phyloP scores from a whole-genome alignment of 1,140 invertebrate species.

The Cyphomyrmex costatus region DNA sequence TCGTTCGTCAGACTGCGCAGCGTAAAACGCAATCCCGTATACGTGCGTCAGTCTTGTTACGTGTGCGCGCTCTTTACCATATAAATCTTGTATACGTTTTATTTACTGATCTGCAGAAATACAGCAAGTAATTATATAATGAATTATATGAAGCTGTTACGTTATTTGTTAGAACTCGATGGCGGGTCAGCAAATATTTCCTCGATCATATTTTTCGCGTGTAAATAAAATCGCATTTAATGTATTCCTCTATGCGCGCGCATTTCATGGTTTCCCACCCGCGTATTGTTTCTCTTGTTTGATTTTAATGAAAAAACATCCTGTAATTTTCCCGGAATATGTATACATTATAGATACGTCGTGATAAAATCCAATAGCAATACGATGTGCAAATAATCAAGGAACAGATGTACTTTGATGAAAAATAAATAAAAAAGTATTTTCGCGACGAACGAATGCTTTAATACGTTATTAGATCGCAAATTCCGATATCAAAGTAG shows the following conservation, averaged over 20 bases:
- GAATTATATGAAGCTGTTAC: background rate
- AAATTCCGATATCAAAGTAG: conserved; percentile 8
- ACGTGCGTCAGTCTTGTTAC: background rate
- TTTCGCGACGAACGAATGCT: background rate
- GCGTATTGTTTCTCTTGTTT: background rate
- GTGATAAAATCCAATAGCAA: conserved; percentile 17
- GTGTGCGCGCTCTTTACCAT: background rate
- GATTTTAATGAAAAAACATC: conserved; percentile 2
- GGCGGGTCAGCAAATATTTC: background rate
- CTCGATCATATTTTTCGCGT: background rate
- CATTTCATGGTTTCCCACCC: background rate
- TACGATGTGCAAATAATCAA: background rate
- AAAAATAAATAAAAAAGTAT: conserved; percentile 17
- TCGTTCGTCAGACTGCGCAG: conserved; percentile 28
- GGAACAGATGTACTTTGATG: background rate
- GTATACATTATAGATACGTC: conserved; percentile 7
- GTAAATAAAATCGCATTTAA: conserved; percentile 8
- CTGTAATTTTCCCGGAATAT: background rate
- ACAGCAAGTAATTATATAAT: background rate
- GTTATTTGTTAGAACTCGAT: conserved; percentile 21
- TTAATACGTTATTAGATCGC: background rate
- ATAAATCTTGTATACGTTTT: background rate
- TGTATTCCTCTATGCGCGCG: background rate
- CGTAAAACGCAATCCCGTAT: background rate
- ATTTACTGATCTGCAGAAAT: background rate